Evolutionary conservation across 2,113 vertebrate species (phyloP), one percentile per base, ranked within the genome.

Genomic region (Castor canadensis): DNA sequence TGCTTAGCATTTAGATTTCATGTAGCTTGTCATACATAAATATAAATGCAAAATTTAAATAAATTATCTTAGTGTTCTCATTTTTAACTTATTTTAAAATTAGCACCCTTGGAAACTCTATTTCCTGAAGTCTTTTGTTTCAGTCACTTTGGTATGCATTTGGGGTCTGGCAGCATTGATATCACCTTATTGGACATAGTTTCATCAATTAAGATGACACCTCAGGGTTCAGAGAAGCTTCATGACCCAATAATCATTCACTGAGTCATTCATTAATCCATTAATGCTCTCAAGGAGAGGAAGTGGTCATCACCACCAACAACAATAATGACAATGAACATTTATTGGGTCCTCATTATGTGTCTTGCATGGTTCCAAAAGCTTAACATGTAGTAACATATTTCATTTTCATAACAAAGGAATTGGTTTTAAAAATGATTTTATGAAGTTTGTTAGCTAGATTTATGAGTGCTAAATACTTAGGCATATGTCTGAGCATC

Each of bases 1-100:
- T 35, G 49, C 81, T 79, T 87, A 87, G 69, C 15, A 64, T 88
- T 96, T 95, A 72, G 45, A 87, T 89, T 95, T 93, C 64, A 93
- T 47, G 95, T 95, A 89, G 60, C 28, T 94, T 96, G 69, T 79
- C 62, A 91, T 88, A 85, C 32, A 82, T 86, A 93, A 96, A 92
- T 75, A 91, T 81, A 93, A 96, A 45, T 69, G 6, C 58, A 92
- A 76, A 77, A 79, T 95, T 93, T 94, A 93, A 96, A 86, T 89
- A 90, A 89, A 96, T 97, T 83, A 96, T 88, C 66, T 91, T 35
- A 69, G n/a, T 86, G 71, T 89, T 95, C 62, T 77, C 43, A 91
- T 92, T 94, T 96, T 97, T 85, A 81, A 89, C 30, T 94, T 84
- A 82, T 64, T 94, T 89, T 40, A 91, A 40, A 81, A 72, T 87